Conservation (phyloP, 2,888 invertebrate species). For the Marronus borbonicus region DNA sequence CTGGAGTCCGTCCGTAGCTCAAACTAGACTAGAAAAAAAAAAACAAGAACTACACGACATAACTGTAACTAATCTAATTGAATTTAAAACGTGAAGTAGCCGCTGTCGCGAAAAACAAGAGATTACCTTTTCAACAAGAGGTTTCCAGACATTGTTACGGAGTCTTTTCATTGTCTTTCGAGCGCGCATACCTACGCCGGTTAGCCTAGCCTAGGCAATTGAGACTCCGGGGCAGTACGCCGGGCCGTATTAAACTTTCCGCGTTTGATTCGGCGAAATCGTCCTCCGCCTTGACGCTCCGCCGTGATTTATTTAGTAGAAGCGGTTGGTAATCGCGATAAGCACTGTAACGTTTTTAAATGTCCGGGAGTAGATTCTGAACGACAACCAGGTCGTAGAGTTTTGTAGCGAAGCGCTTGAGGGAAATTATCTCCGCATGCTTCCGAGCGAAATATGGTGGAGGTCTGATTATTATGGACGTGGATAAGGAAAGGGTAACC, state of each 20-base stretch:
- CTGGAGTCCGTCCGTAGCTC: background rate
- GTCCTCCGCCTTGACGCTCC: no score
- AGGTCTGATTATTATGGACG: no score
- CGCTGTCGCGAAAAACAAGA: slow-evolving; percentile 18
- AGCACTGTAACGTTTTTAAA: background rate
- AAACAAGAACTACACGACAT: background rate
- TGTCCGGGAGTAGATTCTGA: background rate
- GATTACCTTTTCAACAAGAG: no score
- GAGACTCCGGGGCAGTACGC: background rate
- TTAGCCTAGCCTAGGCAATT: background rate
- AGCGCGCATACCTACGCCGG: background rate
- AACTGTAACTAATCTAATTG: slow-evolving; percentile 19
- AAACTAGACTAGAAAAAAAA: background rate
- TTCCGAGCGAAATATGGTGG: no score
- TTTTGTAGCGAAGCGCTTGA: no score
- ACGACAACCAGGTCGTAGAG: no score
- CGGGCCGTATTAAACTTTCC: background rate
- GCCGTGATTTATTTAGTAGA: background rate
- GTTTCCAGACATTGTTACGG: slow-evolving; percentile 25
- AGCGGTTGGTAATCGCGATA: background rate
- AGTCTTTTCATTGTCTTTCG: background rate
- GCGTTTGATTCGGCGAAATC: no score
- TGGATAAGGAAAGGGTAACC: no score
- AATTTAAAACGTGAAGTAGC: slow-evolving; percentile 21
- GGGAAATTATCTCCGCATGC: no score